Base-by-base conservation (phyloP, 2,888 invertebrate genomes). In the Polydrusus tereticollis region DNA sequence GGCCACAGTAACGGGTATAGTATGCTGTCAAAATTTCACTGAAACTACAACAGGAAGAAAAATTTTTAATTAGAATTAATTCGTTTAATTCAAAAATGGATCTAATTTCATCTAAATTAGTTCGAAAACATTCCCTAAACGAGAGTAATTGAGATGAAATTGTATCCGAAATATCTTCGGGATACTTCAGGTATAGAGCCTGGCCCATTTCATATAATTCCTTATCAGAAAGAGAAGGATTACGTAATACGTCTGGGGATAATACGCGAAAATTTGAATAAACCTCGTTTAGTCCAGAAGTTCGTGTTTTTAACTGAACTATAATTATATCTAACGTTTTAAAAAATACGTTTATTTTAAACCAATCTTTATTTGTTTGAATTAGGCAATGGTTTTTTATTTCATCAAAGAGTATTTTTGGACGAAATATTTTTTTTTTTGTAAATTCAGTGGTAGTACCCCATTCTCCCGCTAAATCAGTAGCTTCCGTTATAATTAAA, bases 401-500 rank as follows among this genome's bases (percentile, higher is more conserved):
- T 18, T 47, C 47, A 47, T 47, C 47, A 47, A 47, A 47, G 8
- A 68, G 52, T 68, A 36, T 26, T 55, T 47, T 72, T 16, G 64
- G 58, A 16, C 59, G 26, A 60, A 60, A 71, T 66, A 66, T 66
- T 60, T 52, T 59, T 62, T 66, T 71, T 43, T 55, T 67, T 52
- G 29, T 29, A 29, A 29, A 29, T 29, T 29, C 29, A 29, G 29
- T 29, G 29, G 29, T 29, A 29, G 59, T 38, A 64, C 72, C 64
- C 64, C 68, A 68, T 47, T 67, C 63, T 36, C 62, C 20, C 14
- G 63, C 67, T 55, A 68, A 72, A 63, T 36, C 38, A 62, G 36
- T 36, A 43, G 72, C 67, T 50, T 71, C 65, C n/a, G 57, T 60
- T 66, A 58, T 71, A 20, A 66, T 50, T 52, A 50, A 45, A 72